These are phyloP conservation scores for Pentamera pediparva DNA, from an alignment of 53 echinoderm and acorn worm genomes.

Conservation along the genomic window DNA sequence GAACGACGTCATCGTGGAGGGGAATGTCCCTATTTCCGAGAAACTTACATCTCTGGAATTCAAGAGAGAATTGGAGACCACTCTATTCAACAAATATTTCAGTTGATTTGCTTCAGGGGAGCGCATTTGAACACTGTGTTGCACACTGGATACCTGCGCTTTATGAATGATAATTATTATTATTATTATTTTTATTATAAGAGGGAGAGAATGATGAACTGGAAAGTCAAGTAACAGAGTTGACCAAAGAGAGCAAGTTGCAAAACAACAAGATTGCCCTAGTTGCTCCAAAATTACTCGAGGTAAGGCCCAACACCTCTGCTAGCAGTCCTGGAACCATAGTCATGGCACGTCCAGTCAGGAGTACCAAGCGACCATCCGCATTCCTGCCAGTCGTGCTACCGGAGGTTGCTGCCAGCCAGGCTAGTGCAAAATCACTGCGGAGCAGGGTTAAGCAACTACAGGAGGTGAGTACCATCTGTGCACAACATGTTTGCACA, in stretches of 20 bases:
- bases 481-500: too few relatives aligned
- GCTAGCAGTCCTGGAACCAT: neutral
- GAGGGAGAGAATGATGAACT: neutral
- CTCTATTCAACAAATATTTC: too few relatives aligned
- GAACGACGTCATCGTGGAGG: too few relatives aligned
- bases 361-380: neutral
- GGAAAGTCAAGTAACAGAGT: constrained; percentile 1
- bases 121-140: too few relatives aligned
- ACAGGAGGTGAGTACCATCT: neutral
- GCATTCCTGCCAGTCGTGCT: neutral
- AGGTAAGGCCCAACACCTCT: constrained; percentile 13
- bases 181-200: too few relatives aligned
- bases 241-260: neutral
- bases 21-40: too few relatives aligned
- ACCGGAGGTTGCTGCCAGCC: constrained; percentile 13
- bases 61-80: too few relatives aligned
- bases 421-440: constrained; percentile 2
- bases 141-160: too few relatives aligned
- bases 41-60: too few relatives aligned
- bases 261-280: neutral
- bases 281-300: constrained; percentile 1
- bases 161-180: too few relatives aligned
- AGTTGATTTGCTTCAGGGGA: too few relatives aligned
- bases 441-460: neutral
- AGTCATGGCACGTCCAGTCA: neutral